Evolutionary conservation across 2,888 invertebrate genomes (phyloP).

Genomic region (Euspilapteryx auroguttella): DNA sequence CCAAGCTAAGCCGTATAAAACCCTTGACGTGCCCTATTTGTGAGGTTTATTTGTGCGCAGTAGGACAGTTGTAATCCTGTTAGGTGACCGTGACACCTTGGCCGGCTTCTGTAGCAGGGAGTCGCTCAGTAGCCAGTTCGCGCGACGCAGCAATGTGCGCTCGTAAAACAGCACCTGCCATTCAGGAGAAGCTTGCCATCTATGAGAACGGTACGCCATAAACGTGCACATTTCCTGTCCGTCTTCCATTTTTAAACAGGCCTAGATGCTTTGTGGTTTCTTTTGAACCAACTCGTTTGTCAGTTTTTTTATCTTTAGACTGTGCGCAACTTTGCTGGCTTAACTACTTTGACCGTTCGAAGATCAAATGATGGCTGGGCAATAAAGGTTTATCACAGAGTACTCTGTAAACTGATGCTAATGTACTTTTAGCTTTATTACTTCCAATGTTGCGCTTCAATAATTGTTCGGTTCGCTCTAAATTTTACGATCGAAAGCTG

Average conservation of each 20-base stretch:
- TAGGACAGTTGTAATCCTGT: slow-evolving; percentile 59
- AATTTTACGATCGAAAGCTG: slow-evolving; percentile 13
- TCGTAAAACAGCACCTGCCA: slow-evolving; percentile 46
- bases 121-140: slow-evolving; percentile 24
- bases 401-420: no score
- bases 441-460: not conserved
- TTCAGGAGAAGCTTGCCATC: slow-evolving; percentile 53
- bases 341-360: no score
- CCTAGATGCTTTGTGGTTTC: slow-evolving; percentile 4
- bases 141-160: slow-evolving; percentile 37
- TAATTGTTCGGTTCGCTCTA: slow-evolving; percentile 1
- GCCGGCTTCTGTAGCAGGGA: slow-evolving; percentile 47
- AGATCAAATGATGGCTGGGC: no score
- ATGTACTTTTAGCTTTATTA: no score
- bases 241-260: slow-evolving; percentile 16
- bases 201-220: slow-evolving; percentile 51
- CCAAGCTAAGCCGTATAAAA: not conserved
- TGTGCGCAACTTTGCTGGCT: no score
- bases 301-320: no score
- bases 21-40: slow-evolving; percentile 23
- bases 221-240: slow-evolving; percentile 13
- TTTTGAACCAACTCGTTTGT: no score
- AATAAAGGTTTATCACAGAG: no score
- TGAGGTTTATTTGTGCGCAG: slow-evolving; percentile 44
- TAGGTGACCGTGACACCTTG: slow-evolving; percentile 58